Evolutionary conservation across 2,113 vertebrate genomes (phyloP).

Genomic region (Xerus inauris): DNA sequence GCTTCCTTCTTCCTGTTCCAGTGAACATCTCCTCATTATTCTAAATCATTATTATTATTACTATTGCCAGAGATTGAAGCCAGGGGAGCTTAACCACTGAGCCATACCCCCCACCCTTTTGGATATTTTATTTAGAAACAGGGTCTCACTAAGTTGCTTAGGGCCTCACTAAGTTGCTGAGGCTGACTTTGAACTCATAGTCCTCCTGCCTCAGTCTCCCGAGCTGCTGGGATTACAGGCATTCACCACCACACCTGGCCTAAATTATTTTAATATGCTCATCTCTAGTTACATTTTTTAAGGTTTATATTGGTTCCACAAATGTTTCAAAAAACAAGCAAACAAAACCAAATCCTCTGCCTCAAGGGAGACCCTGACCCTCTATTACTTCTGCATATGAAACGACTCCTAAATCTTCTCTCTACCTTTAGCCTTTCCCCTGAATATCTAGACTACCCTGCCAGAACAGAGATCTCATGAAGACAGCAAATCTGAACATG

Average conservation of each 20-base stretch:
- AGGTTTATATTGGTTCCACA: background rate
- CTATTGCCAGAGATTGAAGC: no score
- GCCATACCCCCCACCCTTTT: no score
- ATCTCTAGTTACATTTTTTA: background rate
- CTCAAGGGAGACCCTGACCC: background rate
- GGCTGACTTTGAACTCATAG: no score
- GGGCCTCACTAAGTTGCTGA: no score
- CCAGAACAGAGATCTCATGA: background rate
- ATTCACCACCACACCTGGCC: no score
- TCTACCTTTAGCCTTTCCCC: background rate
- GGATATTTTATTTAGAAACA: no score
- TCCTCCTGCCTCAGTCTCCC: no score
- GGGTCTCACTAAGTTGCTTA: no score
- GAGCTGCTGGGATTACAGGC: no score
- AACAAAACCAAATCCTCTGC: background rate
- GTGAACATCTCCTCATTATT: background rate
- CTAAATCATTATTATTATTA: background rate
- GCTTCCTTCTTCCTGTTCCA: background rate
- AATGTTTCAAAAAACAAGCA: background rate
- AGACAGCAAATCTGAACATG: background rate
- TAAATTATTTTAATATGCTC: background rate
- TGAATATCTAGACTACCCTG: background rate
- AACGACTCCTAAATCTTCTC: background rate
- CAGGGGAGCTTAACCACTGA: no score
- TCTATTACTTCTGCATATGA: background rate